phyloP scores from a whole-genome alignment of 2,888 invertebrate species.

The Stenurella melanura region DNA sequence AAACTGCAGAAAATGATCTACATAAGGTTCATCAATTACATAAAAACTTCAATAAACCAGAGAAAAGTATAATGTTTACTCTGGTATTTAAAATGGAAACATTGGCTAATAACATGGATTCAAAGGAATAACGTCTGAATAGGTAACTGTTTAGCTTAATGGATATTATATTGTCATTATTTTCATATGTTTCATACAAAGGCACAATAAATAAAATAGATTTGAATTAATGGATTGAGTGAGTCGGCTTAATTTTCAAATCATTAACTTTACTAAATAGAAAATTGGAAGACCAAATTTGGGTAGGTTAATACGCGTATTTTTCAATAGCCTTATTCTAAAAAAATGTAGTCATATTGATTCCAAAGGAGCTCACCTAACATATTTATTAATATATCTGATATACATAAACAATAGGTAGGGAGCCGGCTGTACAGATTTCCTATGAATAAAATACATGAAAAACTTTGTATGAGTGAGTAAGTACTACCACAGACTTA shows the following conservation, averaged over 20 bases:
- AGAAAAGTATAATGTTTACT: too few species aligned
- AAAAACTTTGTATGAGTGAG: too few species aligned
- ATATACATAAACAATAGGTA: too few species aligned
- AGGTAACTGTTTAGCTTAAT: constrained; percentile 7
- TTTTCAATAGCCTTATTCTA: background rate
- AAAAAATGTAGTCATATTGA: background rate
- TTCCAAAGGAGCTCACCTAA: too few species aligned
- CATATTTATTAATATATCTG: too few species aligned
- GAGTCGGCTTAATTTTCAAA: constrained; percentile 26
- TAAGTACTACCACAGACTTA: too few species aligned
- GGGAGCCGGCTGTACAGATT: too few species aligned
- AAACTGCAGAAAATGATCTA: too few species aligned
- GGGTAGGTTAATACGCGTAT: background rate
- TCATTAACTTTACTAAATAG: constrained; percentile 13
- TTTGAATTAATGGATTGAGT: constrained; percentile 5
- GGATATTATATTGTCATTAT: background rate
- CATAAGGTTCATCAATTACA: too few species aligned
- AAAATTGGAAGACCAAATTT: constrained; percentile 21
- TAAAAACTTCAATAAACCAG: too few species aligned
- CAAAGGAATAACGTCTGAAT: background rate
- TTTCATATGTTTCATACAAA: background rate
- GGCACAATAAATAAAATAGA: background rate
- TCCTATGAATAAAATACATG: too few species aligned
- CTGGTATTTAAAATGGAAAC: background rate
- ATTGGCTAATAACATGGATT: background rate